phyloP scores from a whole-genome alignment of 2,113 vertebrate species.

The Aphyosemion australe region DNA sequence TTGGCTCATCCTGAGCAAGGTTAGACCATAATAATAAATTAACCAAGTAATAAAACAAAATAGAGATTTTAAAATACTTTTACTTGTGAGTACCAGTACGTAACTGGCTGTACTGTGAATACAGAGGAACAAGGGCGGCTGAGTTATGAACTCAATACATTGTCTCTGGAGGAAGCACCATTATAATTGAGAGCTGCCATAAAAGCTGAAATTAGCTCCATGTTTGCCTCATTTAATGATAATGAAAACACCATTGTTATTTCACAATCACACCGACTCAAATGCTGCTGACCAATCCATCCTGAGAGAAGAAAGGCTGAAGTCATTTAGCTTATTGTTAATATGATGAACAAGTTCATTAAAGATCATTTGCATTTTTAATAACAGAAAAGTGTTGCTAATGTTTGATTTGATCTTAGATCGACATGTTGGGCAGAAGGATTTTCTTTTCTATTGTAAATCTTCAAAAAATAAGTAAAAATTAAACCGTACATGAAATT shows the following conservation, averaged over 20 bases:
- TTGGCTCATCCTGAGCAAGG: background rate
- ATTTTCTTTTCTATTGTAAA: too few species aligned
- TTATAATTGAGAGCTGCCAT: slow-evolving; percentile 46
- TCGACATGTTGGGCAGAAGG: too few species aligned
- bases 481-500: too few species aligned
- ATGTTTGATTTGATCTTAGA: too few species aligned
- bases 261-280: slow-evolving; percentile 8
- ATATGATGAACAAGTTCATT: too few species aligned
- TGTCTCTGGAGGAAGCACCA: slow-evolving; percentile 32
- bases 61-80: slow-evolving; percentile 6
- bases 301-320: slow-evolving; percentile 13
- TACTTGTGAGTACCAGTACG: slow-evolving; percentile 37
- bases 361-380: too few species aligned
- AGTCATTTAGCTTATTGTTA: too few species aligned
- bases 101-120: slow-evolving; percentile 27
- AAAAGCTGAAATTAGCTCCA: slow-evolving; percentile 47
- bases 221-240: slow-evolving; percentile 40
- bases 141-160: slow-evolving; percentile 45
- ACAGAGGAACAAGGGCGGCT: slow-evolving; percentile 32
- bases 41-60: slow-evolving; percentile 4
- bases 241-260: slow-evolving; percentile 34
- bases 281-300: slow-evolving; percentile 25
- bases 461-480: too few species aligned
- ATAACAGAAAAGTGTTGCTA: too few species aligned
- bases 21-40: background rate